These are phyloP conservation scores for Napeogenes sylphis DNA, from an alignment of 2,888 invertebrate species.

Conservation along the genomic window DNA sequence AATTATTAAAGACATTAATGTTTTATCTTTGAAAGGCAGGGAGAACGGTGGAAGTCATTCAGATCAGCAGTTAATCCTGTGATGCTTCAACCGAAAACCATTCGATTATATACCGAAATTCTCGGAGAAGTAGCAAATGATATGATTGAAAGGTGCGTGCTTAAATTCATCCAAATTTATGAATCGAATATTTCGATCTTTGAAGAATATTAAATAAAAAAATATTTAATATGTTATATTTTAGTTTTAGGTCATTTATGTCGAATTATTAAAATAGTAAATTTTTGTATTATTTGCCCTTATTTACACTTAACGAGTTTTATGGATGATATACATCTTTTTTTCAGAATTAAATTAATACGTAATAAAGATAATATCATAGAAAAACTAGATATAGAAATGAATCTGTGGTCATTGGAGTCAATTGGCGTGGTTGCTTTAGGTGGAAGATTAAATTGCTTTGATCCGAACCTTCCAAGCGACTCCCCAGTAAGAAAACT, in stretches of 20 bases:
- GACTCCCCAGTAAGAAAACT: slow-evolving; percentile 53
- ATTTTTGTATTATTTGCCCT: too few species aligned
- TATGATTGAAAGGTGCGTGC: slow-evolving; percentile 74
- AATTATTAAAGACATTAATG: too few species aligned
- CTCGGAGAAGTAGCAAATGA: slow-evolving; percentile 82
- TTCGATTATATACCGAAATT: slow-evolving; percentile 80
- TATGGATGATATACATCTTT: background rate
- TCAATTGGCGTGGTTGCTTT: slow-evolving; percentile 64
- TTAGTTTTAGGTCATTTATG: too few species aligned
- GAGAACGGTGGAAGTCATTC: slow-evolving; percentile 86
- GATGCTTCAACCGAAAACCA: slow-evolving; percentile 84
- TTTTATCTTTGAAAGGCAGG: slow-evolving; percentile 75
- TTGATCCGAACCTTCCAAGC: slow-evolving; percentile 50
- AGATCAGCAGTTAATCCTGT: slow-evolving; percentile 86
- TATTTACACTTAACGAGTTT: too few species aligned
- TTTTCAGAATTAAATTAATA: slow-evolving; percentile 69
- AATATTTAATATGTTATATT: too few species aligned
- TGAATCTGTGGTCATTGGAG: slow-evolving; percentile 81
- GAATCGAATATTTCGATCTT: too few species aligned
- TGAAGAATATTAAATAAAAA: too few species aligned
- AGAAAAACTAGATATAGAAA: slow-evolving; percentile 74
- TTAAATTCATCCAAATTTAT: background rate
- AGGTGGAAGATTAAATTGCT: slow-evolving; percentile 57
- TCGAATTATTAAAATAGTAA: too few species aligned
- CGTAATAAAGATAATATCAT: slow-evolving; percentile 74